Evolutionary conservation across 2,888 invertebrate species (phyloP).

Genomic region (Oxyteleia sp.): DNA sequence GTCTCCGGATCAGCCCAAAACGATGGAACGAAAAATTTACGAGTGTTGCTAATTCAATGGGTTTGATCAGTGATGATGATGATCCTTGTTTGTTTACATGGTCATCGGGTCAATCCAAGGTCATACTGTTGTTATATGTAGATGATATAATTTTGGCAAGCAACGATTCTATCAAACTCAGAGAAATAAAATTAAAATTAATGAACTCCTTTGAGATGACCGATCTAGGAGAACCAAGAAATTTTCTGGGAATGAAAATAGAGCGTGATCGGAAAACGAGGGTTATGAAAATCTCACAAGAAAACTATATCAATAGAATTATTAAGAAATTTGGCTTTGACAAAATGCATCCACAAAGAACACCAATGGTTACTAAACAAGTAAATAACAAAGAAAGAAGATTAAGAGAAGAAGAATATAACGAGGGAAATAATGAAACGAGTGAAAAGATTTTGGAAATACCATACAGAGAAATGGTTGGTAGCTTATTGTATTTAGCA

Average conservation of each 20-base stretch:
- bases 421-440: not conserved
- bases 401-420: slow-evolving; percentile 9
- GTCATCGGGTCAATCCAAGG: slow-evolving; percentile 63
- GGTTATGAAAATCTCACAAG: not conserved
- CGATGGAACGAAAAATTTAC: slow-evolving; percentile 9
- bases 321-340: not conserved
- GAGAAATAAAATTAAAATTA: not conserved
- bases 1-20: slow-evolving; percentile 4
- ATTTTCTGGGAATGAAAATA: not conserved
- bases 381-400: slow-evolving; percentile 5
- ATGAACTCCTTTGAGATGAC: not conserved
- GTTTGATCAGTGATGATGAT: not conserved
- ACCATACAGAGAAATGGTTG: slow-evolving; percentile 10
- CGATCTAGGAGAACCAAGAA: not conserved
- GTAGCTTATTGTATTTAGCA: slow-evolving; percentile 6
- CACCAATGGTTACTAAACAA: not conserved
- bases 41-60: not conserved
- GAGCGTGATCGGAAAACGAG: not conserved
- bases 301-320: not conserved
- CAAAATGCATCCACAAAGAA: not conserved
- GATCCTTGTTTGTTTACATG: slow-evolving; percentile 72
- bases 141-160: not conserved
- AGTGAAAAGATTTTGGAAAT: not conserved
- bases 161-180: not conserved
- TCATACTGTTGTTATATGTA: slow-evolving; percentile 45